Base-by-base conservation (phyloP, 2,888 invertebrate genomes). In the Cephalotes varians region DNA sequence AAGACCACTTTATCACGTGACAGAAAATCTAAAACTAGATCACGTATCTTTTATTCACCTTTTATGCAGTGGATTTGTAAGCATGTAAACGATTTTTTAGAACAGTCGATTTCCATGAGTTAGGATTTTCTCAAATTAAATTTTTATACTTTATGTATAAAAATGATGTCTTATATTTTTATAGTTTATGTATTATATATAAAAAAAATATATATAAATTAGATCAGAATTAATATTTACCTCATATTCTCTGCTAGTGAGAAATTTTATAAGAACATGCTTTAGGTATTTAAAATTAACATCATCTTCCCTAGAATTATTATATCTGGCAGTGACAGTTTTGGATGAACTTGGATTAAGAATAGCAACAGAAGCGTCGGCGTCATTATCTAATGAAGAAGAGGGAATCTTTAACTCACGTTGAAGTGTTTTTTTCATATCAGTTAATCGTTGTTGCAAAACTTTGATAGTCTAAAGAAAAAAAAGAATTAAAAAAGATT, bases 391-490 rank as follows among this genome's bases (percentile, higher is more conserved):
- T 71, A 95, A 94, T 40, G 95, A 95, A 10, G 95, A 94, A 56
- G 94, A 92, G 2, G 94, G 94, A 37, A 94, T 94, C 90, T 96
- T 96, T 77, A 99, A 95, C 95, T 99, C 98, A 86, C 97, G 96
- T 93, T 99, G 98, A 73, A 99, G 95, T 0, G 98, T 98, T 94
- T 98, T 98, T 94, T 98, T 98, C 96, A 99, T 96, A 93, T 99
- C 98, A 28, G 97, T 96, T 94, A 99, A 95, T 90, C 98, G 96
- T 94, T 98, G 97, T 94, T 98, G 98, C 91, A 98, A 96, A 25
- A 97, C 97, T 95, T 98, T 98, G 90, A 98, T 97, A 95, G 97
- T 97, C 98, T 98, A 94, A 95, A 54, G 21, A n/a, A 79, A 56
- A 51, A 54, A 12, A 37, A 40, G 18, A 69, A 49, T 51, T 21